phyloP scores from a whole-genome alignment of 2,113 vertebrate genomes.

The Leptosomus discolor region DNA sequence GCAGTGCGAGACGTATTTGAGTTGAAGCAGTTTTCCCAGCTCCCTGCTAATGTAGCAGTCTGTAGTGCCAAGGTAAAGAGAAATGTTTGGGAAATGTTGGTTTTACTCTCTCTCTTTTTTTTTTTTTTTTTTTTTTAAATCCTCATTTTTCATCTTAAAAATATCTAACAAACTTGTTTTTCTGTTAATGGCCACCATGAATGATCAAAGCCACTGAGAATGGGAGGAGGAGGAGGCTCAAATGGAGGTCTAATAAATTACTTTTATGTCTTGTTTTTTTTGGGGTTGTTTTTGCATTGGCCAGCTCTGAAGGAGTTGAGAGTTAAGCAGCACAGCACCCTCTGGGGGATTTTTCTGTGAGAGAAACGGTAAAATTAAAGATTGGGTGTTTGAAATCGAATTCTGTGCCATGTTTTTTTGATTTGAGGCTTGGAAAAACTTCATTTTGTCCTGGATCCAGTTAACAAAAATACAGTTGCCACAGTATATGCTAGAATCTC shows the following conservation, averaged over 20 bases:
- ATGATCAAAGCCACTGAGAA: constrained; percentile 1
- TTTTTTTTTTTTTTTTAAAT: neutral
- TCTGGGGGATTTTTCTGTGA: neutral
- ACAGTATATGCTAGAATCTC: neutral
- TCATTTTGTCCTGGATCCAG: neutral
- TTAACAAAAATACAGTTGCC: neutral
- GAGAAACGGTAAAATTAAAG: neutral
- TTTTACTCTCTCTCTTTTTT: no score
- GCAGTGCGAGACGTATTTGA: constrained; percentile 89
- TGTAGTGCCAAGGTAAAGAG: constrained; percentile 79
- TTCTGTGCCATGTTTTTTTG: neutral
- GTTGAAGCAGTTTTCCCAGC: constrained; percentile 86
- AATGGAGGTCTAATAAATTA: neutral
- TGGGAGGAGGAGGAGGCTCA: neutral
- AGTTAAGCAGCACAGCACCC: neutral
- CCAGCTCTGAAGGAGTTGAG: neutral
- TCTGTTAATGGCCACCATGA: neutral
- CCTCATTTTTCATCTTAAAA: constrained; percentile 9
- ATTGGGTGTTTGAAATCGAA: neutral
- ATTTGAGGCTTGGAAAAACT: neutral
- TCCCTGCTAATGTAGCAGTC: constrained; percentile 86
- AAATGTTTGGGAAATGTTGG: neutral
- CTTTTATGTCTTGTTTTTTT: neutral
- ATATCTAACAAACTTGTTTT: neutral
- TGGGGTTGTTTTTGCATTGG: neutral